Evolutionary conservation across 2,797 vertebrate species (phyloP).

Genomic region (Morelia viridis): DNA sequence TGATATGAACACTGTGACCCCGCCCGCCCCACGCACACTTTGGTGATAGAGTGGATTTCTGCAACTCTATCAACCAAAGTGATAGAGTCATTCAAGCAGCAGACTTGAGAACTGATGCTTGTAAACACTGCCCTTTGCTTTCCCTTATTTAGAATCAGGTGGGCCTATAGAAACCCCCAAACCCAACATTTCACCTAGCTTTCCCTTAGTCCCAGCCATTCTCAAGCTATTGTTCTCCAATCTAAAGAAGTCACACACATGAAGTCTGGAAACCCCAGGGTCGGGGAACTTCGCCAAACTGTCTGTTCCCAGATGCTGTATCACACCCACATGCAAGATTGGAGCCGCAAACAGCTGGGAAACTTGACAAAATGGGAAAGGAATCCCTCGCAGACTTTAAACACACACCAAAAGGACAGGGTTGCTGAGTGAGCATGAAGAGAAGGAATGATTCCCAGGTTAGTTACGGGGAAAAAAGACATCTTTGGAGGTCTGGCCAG

Average conservation of each 20-base stretch:
- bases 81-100: not conserved
- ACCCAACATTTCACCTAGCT: not conserved
- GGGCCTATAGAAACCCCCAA: not conserved
- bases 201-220: not conserved
- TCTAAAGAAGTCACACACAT: not conserved
- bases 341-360: conserved; percentile 29
- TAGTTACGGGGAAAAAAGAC: conserved; percentile 7
- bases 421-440: conserved; percentile 27
- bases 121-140: not conserved
- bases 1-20: too few relatives aligned
- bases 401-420: not conserved
- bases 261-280: not conserved
- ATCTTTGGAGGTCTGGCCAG: accelerated
- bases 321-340: not conserved
- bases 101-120: not conserved
- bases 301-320: conserved; percentile 31
- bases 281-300: not conserved
- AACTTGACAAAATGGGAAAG: conserved; percentile 22
- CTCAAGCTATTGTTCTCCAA: not conserved
- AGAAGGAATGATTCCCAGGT: conserved; percentile 29
- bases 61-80: not conserved
- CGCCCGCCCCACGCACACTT: too few relatives aligned
- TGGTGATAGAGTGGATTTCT: not conserved
- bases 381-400: accelerated
- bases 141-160: conserved; percentile 1